Evolutionary conservation across 2,888 invertebrate genomes (phyloP).

Genomic region (Agonopterix arenella): DNA sequence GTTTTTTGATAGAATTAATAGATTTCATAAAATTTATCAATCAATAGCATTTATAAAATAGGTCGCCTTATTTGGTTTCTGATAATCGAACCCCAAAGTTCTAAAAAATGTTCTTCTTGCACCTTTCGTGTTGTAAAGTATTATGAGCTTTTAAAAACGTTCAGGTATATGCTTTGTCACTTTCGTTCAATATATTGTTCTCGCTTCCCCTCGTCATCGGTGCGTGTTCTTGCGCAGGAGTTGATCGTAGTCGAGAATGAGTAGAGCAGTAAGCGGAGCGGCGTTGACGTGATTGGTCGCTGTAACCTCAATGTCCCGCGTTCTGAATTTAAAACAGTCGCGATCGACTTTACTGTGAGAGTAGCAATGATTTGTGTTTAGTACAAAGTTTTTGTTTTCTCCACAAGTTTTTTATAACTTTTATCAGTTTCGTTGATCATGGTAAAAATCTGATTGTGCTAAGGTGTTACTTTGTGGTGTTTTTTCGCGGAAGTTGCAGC

Average conservation of each 20-base stretch:
- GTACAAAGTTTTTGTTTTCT: constrained; percentile 36
- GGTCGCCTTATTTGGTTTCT: neutral
- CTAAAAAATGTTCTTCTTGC: constrained; percentile 16
- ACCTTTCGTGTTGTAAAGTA: constrained; percentile 44
- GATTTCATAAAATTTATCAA: neutral
- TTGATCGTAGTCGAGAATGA: constrained; percentile 39
- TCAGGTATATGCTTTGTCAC: constrained; percentile 52
- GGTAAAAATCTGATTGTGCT: constrained; percentile 11
- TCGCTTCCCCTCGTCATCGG: constrained; percentile 44
- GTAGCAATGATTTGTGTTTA: constrained; percentile 42
- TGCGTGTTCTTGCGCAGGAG: constrained; percentile 55
- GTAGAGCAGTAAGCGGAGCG: constrained; percentile 66
- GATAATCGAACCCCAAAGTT: neutral
- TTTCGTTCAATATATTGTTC: constrained; percentile 28
- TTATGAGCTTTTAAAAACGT: constrained; percentile 52
- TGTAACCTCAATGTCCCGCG: constrained; percentile 34
- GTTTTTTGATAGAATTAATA: constrained; percentile 2
- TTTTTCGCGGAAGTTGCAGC: constrained; percentile 42
- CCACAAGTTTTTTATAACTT: constrained; percentile 6
- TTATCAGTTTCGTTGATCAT: constrained; percentile 4
- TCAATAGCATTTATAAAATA: neutral
- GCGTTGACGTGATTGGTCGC: constrained; percentile 63
- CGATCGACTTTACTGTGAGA: constrained; percentile 46
- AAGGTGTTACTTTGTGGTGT: constrained; percentile 18
- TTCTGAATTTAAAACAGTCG: constrained; percentile 54